Conservation (phyloP, 1,140 invertebrate genomes). For the Contarinia nasturtii region DNA sequence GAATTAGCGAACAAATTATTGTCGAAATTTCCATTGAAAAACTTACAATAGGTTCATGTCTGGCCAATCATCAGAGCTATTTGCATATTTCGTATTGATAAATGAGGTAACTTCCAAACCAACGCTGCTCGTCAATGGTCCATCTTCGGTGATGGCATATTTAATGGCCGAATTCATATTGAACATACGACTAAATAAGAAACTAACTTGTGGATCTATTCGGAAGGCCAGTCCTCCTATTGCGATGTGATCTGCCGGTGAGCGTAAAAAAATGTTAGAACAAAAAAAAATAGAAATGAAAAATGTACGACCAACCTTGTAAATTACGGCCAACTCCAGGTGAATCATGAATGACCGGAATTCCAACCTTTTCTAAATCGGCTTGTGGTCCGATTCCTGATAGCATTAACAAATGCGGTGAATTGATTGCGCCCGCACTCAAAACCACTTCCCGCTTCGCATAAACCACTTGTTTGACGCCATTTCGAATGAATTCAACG, state of each 20-base stretch:
- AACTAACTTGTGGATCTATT: conserved; percentile 59
- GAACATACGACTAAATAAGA: conserved; percentile 52
- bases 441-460: conserved; percentile 62
- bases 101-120: conserved; percentile 70
- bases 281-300: no score
- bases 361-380: conserved; percentile 40
- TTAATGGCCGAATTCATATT: conserved; percentile 56
- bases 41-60: conserved; percentile 81
- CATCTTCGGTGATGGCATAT: conserved; percentile 58
- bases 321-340: conserved; percentile 60
- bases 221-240: conserved; percentile 58
- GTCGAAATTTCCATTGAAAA: no score
- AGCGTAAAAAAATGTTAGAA: no score
- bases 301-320: no score
- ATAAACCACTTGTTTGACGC: conserved; percentile 37
- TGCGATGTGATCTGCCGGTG: conserved; percentile 69
- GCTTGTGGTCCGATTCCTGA: conserved; percentile 50
- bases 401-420: conserved; percentile 59
- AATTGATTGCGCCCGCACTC: conserved; percentile 54
- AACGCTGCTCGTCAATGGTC: conserved; percentile 62
- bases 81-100: conserved; percentile 72
- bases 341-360: conserved; percentile 50
- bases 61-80: conserved; percentile 65
- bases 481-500: conserved; percentile 54
- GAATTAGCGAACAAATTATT: no score